Evolutionary conservation across 2,797 vertebrate species (phyloP).

Genomic region (Enteromius afrohamiltoni): DNA sequence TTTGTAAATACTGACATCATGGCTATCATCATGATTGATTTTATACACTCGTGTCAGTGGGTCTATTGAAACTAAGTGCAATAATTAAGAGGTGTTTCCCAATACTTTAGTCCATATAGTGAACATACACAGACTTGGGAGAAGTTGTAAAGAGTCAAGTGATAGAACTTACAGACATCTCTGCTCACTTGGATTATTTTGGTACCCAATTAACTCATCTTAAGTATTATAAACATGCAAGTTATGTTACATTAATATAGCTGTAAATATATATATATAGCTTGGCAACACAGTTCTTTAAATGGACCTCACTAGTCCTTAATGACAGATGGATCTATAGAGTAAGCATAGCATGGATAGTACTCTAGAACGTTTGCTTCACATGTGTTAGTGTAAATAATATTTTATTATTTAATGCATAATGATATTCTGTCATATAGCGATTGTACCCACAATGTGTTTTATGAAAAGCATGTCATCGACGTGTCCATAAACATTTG

Average conservation of each 20-base stretch:
- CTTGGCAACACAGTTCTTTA: conserved; percentile 36
- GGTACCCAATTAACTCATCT: background rate
- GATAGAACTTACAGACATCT: background rate
- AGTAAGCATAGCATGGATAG: conserved; percentile 9
- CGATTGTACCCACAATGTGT: background rate
- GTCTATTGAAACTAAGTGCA: background rate
- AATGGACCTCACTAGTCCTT: conserved; percentile 4
- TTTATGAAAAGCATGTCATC: background rate
- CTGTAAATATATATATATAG: conserved; percentile 29
- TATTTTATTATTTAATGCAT: background rate
- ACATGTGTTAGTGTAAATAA: background rate
- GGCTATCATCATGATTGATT: background rate
- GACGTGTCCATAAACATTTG: background rate
- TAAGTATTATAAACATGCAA: conserved; percentile 39
- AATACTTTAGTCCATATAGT: background rate
- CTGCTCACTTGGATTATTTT: background rate
- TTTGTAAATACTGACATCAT: background rate
- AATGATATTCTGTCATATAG: background rate
- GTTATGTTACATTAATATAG: conserved; percentile 5
- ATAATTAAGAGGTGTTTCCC: background rate
- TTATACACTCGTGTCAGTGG: background rate
- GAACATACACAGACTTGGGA: background rate
- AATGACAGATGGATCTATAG: conserved; percentile 22
- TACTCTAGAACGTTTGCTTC: background rate
- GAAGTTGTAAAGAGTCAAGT: background rate